Evolutionary conservation across 2,797 vertebrate genomes (phyloP), one percentile per base, ranked within the genome.

Genomic region (Octomys mimax): DNA sequence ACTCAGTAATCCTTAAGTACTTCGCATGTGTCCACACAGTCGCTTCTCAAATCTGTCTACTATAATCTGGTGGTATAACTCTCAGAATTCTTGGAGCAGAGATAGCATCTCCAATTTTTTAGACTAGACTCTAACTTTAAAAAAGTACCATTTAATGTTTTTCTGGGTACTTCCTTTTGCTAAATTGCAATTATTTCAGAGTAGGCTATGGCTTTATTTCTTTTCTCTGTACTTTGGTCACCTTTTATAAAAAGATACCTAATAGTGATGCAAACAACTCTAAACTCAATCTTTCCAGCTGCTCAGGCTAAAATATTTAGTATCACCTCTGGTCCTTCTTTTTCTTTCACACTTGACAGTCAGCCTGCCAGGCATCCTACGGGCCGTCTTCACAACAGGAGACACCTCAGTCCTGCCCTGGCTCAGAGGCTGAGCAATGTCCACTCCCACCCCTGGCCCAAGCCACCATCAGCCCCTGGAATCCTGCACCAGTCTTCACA

Each of bases 211-310:
- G n/a, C 82, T 70, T 82, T 54, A 39, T 59, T 22, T 68, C 42
- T 90, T 49, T 87, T 77, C 31, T 90, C 21, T 61, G 57, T 81
- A 49, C 36, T 81, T 73, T 31, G 57, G 31, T 26, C 42, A 24
- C 57, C 33, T 21, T 59, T 91, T 82, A 64, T 28, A 64, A 9
- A 31, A 54, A 57, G 19, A 57, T 33, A 85, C 46, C 59, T 90
- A 90, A 57, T 66, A 90, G 49, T 24, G 77, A 54, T 16, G 57
- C 24, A 54, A 91, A 87, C 18, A 87, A 26, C 68, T 77, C 52
- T 93, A 83, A 87, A 46, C 68, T 87, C 52, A 91, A 68, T 94
- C 92, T 88, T 94, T 78, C n/a, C 71, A 57, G 42, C 42, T 83
- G 54, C 46, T 87, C 62, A 62, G 33, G 54, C n/a, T 64, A 77